Base-by-base conservation (phyloP, 2,113 vertebrate species). In the Ceyx margarethae region DNA sequence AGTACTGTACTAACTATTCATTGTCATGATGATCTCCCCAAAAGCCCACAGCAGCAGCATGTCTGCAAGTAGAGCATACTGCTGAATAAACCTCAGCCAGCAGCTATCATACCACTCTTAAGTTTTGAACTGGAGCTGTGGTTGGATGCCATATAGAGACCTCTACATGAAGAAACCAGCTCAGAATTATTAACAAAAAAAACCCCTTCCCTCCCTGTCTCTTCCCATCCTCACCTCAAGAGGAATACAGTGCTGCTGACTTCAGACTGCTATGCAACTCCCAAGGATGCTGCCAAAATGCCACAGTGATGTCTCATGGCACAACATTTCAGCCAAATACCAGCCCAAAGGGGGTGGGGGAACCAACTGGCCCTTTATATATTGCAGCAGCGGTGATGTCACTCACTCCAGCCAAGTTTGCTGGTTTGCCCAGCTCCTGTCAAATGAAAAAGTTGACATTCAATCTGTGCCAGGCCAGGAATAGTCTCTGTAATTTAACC, bases 401-500 rank as follows among this genome's bases (percentile, higher is more conserved):
- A 96, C 93, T 74, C 0, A 0, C 81, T 87, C 48, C 79, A 71
- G 75, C 33, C 53, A 81, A 57, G 51, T 80, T 69, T 89, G 64
- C 62, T 60, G 51, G 46, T 80, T 94, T 91, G 79, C 23, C 71
- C 53, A 65, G 51, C 89, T 92, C 81, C 81, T 92, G 68, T 46
- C 75, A 67, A 87, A 67, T 72, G 76, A 95, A 95, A 94, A 91
- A 95, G 75, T 64, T 93, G 95, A 95, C 92, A 94, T 95, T 96
- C 92, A 83, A 48, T 89, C 61, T 61, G 21, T 94, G 87, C 92
- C 92, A 96, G 61, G 61, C 60, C 87, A 91, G 65, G 65, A 96
- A 96, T 96, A 96, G 95, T 56, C 56, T 74, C 81, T 89, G 96
- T 85, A 96, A 96, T 89, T 93, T 81, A 94, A 95, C 6, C 94